Percentiles rank a stretch among this genome's conserved stretches.
Conservation (phyloP, 2,888 invertebrate genomes). For the Cerastis leucographa region DNA sequence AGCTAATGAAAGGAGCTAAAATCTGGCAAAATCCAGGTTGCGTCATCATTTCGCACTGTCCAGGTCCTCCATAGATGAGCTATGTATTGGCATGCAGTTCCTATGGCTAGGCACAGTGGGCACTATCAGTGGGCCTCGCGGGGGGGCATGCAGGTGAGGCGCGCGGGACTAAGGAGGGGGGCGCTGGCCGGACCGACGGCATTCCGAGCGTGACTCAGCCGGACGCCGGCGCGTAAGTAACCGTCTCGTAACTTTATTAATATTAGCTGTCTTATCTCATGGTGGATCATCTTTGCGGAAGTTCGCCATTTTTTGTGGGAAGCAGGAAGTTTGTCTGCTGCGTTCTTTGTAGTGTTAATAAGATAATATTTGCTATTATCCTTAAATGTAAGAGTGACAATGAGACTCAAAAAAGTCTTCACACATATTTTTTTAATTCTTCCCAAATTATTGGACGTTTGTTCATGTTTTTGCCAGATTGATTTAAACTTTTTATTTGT, state of each 20-base stretch:
- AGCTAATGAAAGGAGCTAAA: background rate
- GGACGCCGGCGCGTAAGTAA: slow-evolving; percentile 64
- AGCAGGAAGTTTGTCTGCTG: slow-evolving; percentile 32
- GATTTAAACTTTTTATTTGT: background rate
- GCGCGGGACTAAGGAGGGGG: slow-evolving; percentile 33
- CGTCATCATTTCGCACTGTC: slow-evolving; percentile 10
- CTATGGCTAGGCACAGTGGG: slow-evolving; percentile 62
- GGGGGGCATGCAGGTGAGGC: slow-evolving; percentile 32
- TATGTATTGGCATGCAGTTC: slow-evolving; percentile 67
- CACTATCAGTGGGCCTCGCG: slow-evolving; percentile 51
- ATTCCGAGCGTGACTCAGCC: slow-evolving; percentile 82
- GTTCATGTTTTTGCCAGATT: background rate
- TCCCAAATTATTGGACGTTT: background rate
- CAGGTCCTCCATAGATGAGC: slow-evolving; percentile 36
- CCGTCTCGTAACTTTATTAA: slow-evolving; percentile 47
- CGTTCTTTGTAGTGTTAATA: slow-evolving; percentile 21
- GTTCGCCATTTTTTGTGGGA: slow-evolving; percentile 34
- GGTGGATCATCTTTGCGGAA: slow-evolving; percentile 61
- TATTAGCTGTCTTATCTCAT: slow-evolving; percentile 50
- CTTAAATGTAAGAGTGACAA: background rate
- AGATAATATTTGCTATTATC: slow-evolving; percentile 22
- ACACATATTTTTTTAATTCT: background rate
- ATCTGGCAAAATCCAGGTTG: background rate
- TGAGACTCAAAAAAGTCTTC: background rate
- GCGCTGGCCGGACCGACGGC: slow-evolving; percentile 74